phyloP scores from a whole-genome alignment of 2,888 invertebrate genomes.

The Linyphia triangularis region DNA sequence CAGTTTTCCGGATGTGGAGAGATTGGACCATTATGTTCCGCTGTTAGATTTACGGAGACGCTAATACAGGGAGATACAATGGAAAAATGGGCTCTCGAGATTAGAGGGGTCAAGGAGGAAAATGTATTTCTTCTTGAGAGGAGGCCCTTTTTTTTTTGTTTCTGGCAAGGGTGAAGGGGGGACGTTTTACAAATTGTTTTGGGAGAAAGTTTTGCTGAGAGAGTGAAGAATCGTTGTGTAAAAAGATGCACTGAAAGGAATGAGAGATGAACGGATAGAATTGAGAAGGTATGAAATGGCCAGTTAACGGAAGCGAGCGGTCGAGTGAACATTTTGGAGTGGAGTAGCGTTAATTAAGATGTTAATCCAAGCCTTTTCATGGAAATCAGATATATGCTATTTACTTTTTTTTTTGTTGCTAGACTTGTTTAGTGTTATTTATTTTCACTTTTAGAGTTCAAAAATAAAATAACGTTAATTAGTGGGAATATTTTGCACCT shows the following conservation, averaged over 20 bases:
- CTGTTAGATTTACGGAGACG: constrained; percentile 50
- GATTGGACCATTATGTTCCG: constrained; percentile 54
- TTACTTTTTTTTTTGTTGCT: too few species aligned
- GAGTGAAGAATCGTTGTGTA: not conserved
- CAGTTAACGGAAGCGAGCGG: not conserved
- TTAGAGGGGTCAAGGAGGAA: constrained; percentile 74
- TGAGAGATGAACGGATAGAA: not conserved
- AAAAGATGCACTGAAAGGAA: not conserved
- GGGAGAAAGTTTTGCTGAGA: constrained; percentile 27
- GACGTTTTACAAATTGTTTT: constrained; percentile 61
- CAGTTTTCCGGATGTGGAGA: constrained; percentile 25
- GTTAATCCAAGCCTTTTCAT: not conserved
- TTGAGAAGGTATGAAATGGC: not conserved
- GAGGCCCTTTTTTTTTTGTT: constrained; percentile 4
- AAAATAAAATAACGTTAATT: too few species aligned
- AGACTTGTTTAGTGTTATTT: too few species aligned
- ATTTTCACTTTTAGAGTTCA: too few species aligned
- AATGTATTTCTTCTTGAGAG: constrained; percentile 11
- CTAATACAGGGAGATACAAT: constrained; percentile 41
- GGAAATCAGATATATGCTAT: not conserved
- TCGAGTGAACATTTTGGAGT: not conserved
- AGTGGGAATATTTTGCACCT: too few species aligned
- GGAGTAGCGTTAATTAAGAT: not conserved
- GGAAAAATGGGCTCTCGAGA: constrained; percentile 39
- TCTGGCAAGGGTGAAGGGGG: not conserved